phyloP scores from a whole-genome alignment of 2,113 vertebrate genomes.

The Epinephelus moara region DNA sequence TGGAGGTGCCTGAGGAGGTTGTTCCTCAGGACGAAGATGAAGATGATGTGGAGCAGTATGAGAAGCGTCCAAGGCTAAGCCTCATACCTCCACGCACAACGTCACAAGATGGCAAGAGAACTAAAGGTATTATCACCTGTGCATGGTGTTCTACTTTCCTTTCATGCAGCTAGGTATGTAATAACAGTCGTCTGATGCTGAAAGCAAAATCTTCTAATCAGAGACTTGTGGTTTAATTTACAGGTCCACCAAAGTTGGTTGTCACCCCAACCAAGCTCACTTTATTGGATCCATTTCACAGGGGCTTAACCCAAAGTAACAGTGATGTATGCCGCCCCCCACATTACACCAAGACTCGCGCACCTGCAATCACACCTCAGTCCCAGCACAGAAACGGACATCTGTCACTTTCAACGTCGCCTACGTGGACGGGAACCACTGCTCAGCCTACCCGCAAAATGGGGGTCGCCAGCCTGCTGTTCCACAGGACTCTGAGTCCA shows the following conservation, averaged over 20 bases:
- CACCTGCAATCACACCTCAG: conserved; percentile 62
- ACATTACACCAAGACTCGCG: conserved; percentile 66
- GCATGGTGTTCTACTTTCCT: neutral
- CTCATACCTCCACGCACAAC: conserved; percentile 62
- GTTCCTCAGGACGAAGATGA: conserved; percentile 90
- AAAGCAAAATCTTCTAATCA: neutral
- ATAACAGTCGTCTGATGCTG: neutral
- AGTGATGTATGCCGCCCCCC: conserved; percentile 31
- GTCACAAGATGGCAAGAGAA: conserved; percentile 69
- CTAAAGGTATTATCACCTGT: conserved; percentile 63
- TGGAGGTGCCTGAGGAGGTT: conserved; percentile 94
- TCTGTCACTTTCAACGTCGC: conserved; percentile 58
- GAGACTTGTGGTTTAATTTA: conserved; percentile 22
- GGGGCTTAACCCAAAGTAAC: conserved; percentile 53
- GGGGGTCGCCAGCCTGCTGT: conserved; percentile 87
- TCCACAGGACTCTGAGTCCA: conserved; percentile 86
- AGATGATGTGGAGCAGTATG: conserved; percentile 70
- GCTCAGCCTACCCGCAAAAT: conserved; percentile 80
- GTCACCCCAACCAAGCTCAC: conserved; percentile 81
- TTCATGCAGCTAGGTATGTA: neutral
- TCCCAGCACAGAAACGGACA: conserved; percentile 72
- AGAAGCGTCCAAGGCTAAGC: conserved; percentile 79
- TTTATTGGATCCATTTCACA: conserved; percentile 76
- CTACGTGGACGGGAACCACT: conserved; percentile 45
- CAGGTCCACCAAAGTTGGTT: conserved; percentile 80